Evolutionary conservation across 2,113 vertebrate species (phyloP).

Genomic region (Bambusicola thoracicus): DNA sequence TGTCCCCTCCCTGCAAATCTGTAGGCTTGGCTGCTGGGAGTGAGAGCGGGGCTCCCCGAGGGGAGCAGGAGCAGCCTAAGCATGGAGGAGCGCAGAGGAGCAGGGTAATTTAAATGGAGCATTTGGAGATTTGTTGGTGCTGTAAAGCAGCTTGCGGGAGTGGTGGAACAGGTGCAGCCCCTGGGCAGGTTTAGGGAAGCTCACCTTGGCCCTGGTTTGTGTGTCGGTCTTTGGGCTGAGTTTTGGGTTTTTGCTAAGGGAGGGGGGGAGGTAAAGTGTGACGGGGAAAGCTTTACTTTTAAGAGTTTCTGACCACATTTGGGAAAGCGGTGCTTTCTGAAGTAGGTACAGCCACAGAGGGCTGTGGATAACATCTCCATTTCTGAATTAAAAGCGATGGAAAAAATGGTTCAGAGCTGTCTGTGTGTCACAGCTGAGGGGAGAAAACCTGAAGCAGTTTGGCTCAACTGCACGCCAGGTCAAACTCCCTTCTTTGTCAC

Average conservation of each 20-base stretch:
- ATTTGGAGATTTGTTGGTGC: background rate
- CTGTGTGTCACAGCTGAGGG: background rate
- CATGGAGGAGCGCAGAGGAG: rapidly evolving
- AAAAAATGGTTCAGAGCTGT: background rate
- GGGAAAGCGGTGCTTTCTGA: background rate
- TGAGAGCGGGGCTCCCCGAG: background rate
- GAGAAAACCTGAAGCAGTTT: background rate
- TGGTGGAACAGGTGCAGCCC: background rate
- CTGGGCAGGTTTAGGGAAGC: background rate
- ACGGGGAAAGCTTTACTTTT: background rate
- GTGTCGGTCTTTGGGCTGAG: background rate
- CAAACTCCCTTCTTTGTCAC: background rate
- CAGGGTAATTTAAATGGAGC: background rate
- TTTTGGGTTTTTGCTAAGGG: background rate
- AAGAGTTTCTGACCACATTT: background rate
- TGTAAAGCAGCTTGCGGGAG: background rate
- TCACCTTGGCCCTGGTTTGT: background rate
- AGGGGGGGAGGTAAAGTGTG: background rate
- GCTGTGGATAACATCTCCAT: background rate
- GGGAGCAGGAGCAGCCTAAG: background rate
- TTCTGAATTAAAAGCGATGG: constrained; percentile 14
- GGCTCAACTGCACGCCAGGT: background rate
- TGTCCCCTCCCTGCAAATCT: background rate
- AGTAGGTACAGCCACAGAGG: background rate
- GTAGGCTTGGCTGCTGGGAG: background rate